These are phyloP conservation scores for Diplazon laetatorius DNA, from an alignment of 2,888 invertebrate species.

Conservation along the genomic window DNA sequence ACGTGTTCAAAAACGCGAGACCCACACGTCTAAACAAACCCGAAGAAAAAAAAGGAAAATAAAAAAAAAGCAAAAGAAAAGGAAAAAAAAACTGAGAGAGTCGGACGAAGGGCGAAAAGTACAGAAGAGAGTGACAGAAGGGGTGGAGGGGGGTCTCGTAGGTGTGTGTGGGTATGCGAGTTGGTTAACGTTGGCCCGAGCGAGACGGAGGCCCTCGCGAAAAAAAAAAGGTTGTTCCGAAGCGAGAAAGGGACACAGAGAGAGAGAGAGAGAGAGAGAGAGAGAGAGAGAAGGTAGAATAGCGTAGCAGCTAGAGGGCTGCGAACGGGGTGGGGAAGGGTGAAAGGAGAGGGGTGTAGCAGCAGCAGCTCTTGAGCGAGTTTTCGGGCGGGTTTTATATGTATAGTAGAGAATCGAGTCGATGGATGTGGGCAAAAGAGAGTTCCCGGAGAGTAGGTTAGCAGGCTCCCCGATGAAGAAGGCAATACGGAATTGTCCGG, in stretches of 20 bases:
- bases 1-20: constrained; percentile 32
- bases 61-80: no score
- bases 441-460: constrained; percentile 79
- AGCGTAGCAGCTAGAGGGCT: constrained; percentile 13
- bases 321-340: constrained; percentile 55
- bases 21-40: constrained; percentile 37
- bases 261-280: constrained; percentile 2
- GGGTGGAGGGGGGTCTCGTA: background rate
- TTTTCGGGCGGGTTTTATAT: constrained; percentile 35
- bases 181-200: background rate
- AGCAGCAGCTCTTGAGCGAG: constrained; percentile 37
- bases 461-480: constrained; percentile 78
- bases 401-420: constrained; percentile 55
- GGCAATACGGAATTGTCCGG: constrained; percentile 73
- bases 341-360: constrained; percentile 53
- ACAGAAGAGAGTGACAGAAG: background rate
- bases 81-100: constrained; percentile 51
- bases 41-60: no score
- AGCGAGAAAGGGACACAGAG: background rate
- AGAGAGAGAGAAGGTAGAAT: constrained; percentile 62
- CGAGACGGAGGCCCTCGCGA: no score
- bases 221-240: no score
- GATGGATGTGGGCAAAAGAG: constrained; percentile 64
- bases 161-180: background rate
- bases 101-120: constrained; percentile 41